These are phyloP conservation scores for Cossypha niveicapilla DNA, from an alignment of 2,797 vertebrate species.

Conservation along the genomic window DNA sequence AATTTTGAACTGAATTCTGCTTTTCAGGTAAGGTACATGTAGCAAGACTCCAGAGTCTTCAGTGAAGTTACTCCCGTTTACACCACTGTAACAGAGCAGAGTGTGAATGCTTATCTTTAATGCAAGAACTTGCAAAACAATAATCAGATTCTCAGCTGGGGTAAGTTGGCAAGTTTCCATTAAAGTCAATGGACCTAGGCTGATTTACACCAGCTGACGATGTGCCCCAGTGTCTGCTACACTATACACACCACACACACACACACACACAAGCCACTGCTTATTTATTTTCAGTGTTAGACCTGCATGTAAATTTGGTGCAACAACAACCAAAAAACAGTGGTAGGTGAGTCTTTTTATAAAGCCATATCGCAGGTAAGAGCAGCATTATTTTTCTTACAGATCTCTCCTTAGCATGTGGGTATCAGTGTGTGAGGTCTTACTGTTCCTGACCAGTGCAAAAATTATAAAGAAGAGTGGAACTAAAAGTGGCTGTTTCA, in stretches of 20 bases:
- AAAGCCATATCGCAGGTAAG: background rate
- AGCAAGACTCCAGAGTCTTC: background rate
- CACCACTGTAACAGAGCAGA: constrained; percentile 1
- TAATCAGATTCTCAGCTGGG: constrained; percentile 68
- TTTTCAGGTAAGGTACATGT: background rate
- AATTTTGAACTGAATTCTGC: background rate
- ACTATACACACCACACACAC: background rate
- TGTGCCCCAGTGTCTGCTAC: constrained; percentile 53
- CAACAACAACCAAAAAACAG: background rate
- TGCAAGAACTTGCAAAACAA: constrained; percentile 65
- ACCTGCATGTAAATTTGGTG: constrained; percentile 12
- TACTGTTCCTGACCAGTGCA: background rate
- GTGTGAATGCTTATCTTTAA: constrained; percentile 58
- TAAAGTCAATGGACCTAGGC: constrained; percentile 66
- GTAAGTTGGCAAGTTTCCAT: constrained; percentile 65
- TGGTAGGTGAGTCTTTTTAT: background rate
- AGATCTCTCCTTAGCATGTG: background rate
- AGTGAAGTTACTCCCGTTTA: constrained; percentile 9
- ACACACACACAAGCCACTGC: background rate
- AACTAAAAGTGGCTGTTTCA: background rate
- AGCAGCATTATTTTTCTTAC: background rate
- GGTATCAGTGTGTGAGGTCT: background rate
- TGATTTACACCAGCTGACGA: constrained; percentile 67
- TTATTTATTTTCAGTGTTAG: constrained; percentile 35
- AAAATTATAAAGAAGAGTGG: background rate